These are phyloP conservation scores for Diloba caeruleocephala DNA, from an alignment of 2,888 invertebrate species.

Conservation along the genomic window DNA sequence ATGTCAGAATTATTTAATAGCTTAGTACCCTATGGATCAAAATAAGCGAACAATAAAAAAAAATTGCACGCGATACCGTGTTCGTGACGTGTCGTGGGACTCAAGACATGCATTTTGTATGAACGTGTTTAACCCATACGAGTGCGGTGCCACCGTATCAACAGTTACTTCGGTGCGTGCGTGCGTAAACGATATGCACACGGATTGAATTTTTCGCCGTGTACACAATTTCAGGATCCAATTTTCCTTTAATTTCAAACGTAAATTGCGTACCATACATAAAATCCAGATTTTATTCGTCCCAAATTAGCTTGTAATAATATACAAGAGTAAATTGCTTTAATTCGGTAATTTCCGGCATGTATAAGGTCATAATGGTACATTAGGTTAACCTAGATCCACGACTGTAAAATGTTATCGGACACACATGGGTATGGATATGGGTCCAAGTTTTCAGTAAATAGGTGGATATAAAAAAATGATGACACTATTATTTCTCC, in stretches of 20 bases:
- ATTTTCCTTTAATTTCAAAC: conserved; percentile 3
- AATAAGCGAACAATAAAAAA: conserved; percentile 11
- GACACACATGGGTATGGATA: background rate
- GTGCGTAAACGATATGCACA: conserved; percentile 3
- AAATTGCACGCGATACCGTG: conserved; percentile 37
- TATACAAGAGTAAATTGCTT: background rate
- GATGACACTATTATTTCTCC: no score
- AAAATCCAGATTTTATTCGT: background rate
- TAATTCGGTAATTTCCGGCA: background rate
- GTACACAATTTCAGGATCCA: background rate
- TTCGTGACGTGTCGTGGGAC: conserved; percentile 18
- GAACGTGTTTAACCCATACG: conserved; percentile 21
- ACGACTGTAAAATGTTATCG: conserved; percentile 16
- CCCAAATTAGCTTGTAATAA: background rate
- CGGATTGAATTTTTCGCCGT: conserved; percentile 2
- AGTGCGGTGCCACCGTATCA: conserved; percentile 6
- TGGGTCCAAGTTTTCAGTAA: conserved; percentile 5
- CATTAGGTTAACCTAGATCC: conserved; percentile 8
- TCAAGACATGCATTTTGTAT: conserved; percentile 39
- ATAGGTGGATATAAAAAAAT: no score
- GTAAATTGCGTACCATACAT: background rate
- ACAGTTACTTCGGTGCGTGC: conserved; percentile 23
- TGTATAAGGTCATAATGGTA: conserved; percentile 2
- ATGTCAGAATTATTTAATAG: conserved; percentile 31
- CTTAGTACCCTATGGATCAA: conserved; percentile 19